Evolutionary conservation across 2,113 vertebrate species (phyloP), one percentile per base, ranked within the genome.

Genomic region (Agelaius phoeniceus): DNA sequence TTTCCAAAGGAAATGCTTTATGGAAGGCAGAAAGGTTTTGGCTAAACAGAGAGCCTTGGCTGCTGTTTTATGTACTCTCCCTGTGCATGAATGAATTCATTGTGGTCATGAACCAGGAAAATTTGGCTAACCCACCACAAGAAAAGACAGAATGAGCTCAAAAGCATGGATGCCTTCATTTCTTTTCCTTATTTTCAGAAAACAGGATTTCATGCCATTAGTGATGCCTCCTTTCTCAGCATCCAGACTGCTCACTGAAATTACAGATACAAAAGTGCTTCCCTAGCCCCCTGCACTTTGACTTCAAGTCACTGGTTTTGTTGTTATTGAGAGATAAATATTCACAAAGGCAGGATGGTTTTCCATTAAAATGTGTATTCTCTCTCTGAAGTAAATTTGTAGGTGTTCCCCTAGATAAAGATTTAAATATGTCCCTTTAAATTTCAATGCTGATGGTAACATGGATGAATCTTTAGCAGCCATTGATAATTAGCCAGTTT

Each of bases 401-500:
- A 65, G 68, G 35, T 89, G 69, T 77, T 84, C 31, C 39, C 57
- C 57, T n/a, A 49, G 81, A 43, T 16, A 61, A 62, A 93, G 71
- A 39, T 84, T 72, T 91, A 39, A 71, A 63, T 52, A 54, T 48
- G 62, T 75, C 82, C 37, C 21, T 84, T 94, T 66, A 90, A 33
- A 46, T 86, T 95, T 86, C 91, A 94, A 80, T 69, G 87, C 39
- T 69, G 66, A 48, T 55, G 55, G 52, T 66, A 73, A 15, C 9
- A 33, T 22, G 49, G 82, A 73, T 80, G 67, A 91, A 96, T 77
- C 52, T 84, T 97, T 66, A 93, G 62, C 62, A 95, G 49, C 59
- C 52, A 2, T 79, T 87, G 85, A 58, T 93, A 95, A 96, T 93
- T 89, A 97, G 89, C 61, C 89, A 68, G 61, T 68, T 78, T 78